Conservation (phyloP, 2,888 invertebrate species). For the Heterodera filipjevi region DNA sequence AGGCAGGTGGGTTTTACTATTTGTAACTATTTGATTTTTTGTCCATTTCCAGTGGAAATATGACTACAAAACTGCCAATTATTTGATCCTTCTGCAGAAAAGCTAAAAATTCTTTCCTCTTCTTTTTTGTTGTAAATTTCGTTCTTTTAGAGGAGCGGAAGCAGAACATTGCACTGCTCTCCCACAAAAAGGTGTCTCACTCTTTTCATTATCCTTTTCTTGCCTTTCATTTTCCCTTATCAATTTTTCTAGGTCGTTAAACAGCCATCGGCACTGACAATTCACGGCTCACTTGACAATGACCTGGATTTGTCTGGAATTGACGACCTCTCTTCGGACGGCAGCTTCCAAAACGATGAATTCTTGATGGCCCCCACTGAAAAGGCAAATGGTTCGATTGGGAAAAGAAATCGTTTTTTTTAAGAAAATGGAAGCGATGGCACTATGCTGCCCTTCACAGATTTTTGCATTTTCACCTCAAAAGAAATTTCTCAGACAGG, state of each 20-base stretch:
- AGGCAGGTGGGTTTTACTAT: slow-evolving; percentile 45
- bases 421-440: slow-evolving; percentile 8
- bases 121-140: neutral
- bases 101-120: slow-evolving; percentile 56
- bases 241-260: neutral
- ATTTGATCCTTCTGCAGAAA: slow-evolving; percentile 74
- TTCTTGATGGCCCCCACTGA: neutral
- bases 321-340: slow-evolving; percentile 23
- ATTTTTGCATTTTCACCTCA: neutral
- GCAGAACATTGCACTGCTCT: slow-evolving; percentile 67
- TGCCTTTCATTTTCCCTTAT: neutral
- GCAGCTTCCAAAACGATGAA: slow-evolving; percentile 7
- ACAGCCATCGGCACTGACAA: slow-evolving; percentile 55
- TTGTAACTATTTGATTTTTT: neutral
- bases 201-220: too few relatives aligned
- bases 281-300: slow-evolving; percentile 67
- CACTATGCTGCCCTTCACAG: neutral
- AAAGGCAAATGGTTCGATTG: neutral
- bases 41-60: slow-evolving; percentile 70
- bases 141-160: slow-evolving; percentile 68
- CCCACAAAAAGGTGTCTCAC: neutral
- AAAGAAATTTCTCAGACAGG: neutral
- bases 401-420: neutral
- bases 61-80: slow-evolving; percentile 78
- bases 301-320: slow-evolving; percentile 64